Conservation (phyloP, 2,888 invertebrate species). For the Pheosia tremula region DNA sequence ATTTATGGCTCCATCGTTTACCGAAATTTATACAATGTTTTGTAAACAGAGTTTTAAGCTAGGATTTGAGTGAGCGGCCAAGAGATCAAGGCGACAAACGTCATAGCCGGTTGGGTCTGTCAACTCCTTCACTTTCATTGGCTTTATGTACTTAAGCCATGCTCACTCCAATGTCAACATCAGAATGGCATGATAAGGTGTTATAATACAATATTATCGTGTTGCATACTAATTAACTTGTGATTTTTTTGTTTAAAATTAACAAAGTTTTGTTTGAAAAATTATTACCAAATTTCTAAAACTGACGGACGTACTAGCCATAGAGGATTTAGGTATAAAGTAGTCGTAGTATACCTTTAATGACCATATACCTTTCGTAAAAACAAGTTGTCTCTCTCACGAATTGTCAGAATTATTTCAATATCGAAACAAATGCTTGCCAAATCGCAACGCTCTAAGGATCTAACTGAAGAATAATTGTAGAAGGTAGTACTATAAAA, state of each 20-base stretch:
- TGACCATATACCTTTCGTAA: too few relatives aligned
- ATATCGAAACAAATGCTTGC: too few relatives aligned
- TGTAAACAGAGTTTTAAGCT: slow-evolving; percentile 17
- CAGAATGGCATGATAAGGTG: slow-evolving; percentile 14
- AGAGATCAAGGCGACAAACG: slow-evolving; percentile 40
- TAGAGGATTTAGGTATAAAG: too few relatives aligned
- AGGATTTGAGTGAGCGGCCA: slow-evolving; percentile 33
- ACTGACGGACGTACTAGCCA: too few relatives aligned
- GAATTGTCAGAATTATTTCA: too few relatives aligned
- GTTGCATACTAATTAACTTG: slow-evolving; percentile 13
- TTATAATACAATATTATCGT: not conserved
- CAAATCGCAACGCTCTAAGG: too few relatives aligned
- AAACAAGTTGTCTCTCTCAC: too few relatives aligned
- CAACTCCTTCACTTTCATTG: slow-evolving; percentile 26
- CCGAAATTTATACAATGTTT: slow-evolving; percentile 14
- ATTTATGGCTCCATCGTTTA: too few relatives aligned
- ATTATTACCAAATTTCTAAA: not conserved
- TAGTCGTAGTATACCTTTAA: too few relatives aligned
- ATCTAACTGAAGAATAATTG: too few relatives aligned
- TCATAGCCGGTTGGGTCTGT: slow-evolving; percentile 35
- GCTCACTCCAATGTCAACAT: slow-evolving; percentile 15
- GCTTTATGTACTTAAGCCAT: slow-evolving; percentile 21
- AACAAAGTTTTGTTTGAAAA: not conserved
- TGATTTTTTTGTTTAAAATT: too few relatives aligned
- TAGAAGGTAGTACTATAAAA: too few relatives aligned